Evolutionary conservation across 2,888 invertebrate species (phyloP), one percentile per base, ranked within the genome.

Genomic region (Noctua janthe): DNA sequence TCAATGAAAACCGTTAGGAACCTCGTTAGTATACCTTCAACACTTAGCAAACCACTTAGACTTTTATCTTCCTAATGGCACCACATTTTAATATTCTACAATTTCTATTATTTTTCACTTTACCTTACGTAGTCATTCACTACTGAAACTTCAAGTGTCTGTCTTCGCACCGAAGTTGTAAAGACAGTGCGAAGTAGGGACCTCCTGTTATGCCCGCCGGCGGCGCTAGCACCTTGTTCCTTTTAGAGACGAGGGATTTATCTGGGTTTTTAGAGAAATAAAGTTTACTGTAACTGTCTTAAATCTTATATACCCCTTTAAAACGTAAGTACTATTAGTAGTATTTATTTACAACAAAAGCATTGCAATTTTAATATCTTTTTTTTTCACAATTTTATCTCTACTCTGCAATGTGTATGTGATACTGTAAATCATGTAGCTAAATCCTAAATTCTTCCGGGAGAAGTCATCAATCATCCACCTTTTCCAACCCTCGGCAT

Each of bases 81-180:
- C 13, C n/a, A 39, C n/a, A 20, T 3, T 17, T 11, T 6, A 20
- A 11, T 43, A 20, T 29, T 13, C n/a, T 2, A 20, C 39, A 20
- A 23, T 11, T 20, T 35, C 4, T 29, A 3, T 17, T 49, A 11
- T 23, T 59, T 13, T 6, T 17, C 29, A 29, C 20, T n/a, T 8
- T 43, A 47, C 5, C 6, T 29, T 23, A 15, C 17, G 35, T 13
- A 23, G 10, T 11, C 3, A 47, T 17, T 39, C 23, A 13, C 39
- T 10, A 1, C 15, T 66, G 1, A 17, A 74, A 51, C 29, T 59
- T 75, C 76, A 82, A 56, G 80, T 80, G 80, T 76, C 59, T 39
- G 13, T 51, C 20, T 82, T 88, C 89, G 67, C 89, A 88, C 78
- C 59, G 77, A 85, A 88, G 49, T 86, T 80, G 67, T 71, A 23